These are phyloP conservation scores for Chloroceryle aenea DNA, from an alignment of 2,113 vertebrate genomes.

Conservation along the genomic window DNA sequence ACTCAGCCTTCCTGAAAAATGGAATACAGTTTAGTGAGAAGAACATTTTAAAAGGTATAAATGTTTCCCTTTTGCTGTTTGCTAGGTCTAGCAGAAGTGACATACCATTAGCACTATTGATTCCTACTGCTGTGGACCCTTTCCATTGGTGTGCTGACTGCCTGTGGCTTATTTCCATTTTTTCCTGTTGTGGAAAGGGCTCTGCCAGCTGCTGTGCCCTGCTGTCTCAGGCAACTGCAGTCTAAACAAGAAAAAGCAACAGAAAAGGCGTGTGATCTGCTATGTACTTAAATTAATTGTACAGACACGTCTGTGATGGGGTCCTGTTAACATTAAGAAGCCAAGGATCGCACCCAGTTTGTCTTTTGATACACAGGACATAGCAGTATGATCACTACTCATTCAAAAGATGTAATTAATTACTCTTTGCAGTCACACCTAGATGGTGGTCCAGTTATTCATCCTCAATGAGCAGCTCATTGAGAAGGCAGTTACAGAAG, in stretches of 20 bases:
- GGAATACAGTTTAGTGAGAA: neutral
- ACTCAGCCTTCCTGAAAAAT: neutral
- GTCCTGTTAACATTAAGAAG: neutral
- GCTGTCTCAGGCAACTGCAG: neutral
- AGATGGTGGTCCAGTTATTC: neutral
- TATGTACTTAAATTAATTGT: neutral
- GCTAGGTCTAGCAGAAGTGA: neutral
- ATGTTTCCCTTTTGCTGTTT: neutral
- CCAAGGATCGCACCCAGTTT: neutral
- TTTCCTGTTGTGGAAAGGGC: neutral
- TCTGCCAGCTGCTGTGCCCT: neutral
- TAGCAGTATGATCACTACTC: too few relatives aligned
- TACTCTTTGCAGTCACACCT: neutral
- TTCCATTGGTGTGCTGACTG: neutral
- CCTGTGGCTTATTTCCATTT: slow-evolving; percentile 18
- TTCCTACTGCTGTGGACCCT: neutral
- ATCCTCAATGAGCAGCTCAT: neutral
- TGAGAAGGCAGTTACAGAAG: neutral
- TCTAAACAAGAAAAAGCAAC: neutral
- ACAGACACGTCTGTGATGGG: neutral
- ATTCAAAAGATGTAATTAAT: neutral
- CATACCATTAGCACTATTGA: neutral
- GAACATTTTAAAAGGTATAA: neutral
- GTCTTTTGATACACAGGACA: neutral
- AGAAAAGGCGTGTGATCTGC: neutral